Conservation (phyloP, 2,113 vertebrate genomes). For the Corythoichthys haematopterus region DNA sequence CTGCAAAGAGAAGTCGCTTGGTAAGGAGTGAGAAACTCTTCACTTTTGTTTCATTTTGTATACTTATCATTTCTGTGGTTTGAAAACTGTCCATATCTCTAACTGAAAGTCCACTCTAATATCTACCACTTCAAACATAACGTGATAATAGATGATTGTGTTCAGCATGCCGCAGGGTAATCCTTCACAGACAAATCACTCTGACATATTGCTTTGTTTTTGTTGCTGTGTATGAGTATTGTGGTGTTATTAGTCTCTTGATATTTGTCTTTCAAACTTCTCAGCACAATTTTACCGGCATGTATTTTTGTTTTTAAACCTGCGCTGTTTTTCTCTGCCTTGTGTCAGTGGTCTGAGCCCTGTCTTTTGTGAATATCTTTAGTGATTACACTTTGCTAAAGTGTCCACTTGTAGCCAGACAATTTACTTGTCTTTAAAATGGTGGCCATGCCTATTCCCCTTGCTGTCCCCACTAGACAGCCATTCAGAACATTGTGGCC, state of each 20-base stretch:
- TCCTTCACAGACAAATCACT: constrained; percentile 66
- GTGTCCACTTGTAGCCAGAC: constrained; percentile 27
- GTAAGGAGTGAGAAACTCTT: constrained; percentile 43
- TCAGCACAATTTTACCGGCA: constrained; percentile 54
- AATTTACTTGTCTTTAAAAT: constrained; percentile 40
- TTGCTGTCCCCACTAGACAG: constrained; percentile 15
- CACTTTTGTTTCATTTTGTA: constrained; percentile 61
- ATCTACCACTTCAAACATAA: constrained; percentile 63
- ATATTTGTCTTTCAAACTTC: constrained; percentile 58
- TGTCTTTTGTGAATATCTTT: constrained; percentile 35
- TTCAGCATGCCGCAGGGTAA: constrained; percentile 55
- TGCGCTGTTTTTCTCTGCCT: constrained; percentile 27
- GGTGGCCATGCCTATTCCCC: constrained; percentile 14
- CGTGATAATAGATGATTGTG: constrained; percentile 66
- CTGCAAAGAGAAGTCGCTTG: constrained; percentile 35
- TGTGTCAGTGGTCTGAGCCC: constrained; percentile 29
- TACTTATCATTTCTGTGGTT: constrained; percentile 37
- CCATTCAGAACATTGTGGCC: constrained; percentile 9
- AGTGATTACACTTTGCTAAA: constrained; percentile 45
- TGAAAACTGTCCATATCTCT: constrained; percentile 50
- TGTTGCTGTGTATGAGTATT: constrained; percentile 38
- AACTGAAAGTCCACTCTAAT: constrained; percentile 55
- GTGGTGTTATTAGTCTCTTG: constrained; percentile 34
- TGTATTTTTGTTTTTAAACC: constrained; percentile 40
- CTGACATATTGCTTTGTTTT: constrained; percentile 56